A percentile compares a stretch with the other conserved stretches of the same genome.
Evolutionary conservation across 2,797 vertebrate genomes (phyloP).

Genomic region (Molossus alvarezi): DNA sequence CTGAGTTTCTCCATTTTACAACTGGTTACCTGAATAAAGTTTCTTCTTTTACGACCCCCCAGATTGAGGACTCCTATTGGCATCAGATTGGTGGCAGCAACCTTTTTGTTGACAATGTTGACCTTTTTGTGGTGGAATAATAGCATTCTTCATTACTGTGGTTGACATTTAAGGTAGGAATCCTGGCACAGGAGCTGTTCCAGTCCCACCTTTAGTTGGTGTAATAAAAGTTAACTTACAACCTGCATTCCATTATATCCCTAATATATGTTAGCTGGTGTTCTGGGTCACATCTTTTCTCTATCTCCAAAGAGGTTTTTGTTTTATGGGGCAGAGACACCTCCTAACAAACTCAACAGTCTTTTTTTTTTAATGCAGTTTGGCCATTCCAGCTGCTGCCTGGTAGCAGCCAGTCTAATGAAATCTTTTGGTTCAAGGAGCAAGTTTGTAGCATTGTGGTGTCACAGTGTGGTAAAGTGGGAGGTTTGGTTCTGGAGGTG

Average conservation of each 20-base stretch:
- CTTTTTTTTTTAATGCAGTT: conserved; percentile 13
- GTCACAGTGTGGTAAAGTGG: neutral
- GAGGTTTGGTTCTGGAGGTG: neutral
- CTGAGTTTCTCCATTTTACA: neutral
- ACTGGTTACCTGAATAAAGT: neutral
- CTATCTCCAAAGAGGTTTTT: conserved; percentile 44
- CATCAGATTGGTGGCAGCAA: neutral
- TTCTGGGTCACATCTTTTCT: conserved; percentile 33
- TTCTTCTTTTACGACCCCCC: neutral
- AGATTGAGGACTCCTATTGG: neutral
- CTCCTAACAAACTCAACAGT: neutral
- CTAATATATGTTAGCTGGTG: neutral
- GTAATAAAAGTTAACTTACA: conserved; percentile 51
- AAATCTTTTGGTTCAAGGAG: neutral
- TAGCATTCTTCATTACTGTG: conserved; percentile 55
- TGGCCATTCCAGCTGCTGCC: conserved; percentile 14
- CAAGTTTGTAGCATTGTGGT: neutral
- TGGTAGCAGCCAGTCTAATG: neutral
- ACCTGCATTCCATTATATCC: neutral
- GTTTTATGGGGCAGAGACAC: conserved; percentile 46
- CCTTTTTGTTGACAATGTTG: neutral
- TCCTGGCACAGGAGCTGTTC: neutral
- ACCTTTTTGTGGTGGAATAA: conserved; percentile 9
- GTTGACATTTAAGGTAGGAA: conserved; percentile 18
- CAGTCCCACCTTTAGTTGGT: neutral